Evolutionary conservation across 2,888 invertebrate genomes (phyloP).

Genomic region (Lomographa bimaculata): DNA sequence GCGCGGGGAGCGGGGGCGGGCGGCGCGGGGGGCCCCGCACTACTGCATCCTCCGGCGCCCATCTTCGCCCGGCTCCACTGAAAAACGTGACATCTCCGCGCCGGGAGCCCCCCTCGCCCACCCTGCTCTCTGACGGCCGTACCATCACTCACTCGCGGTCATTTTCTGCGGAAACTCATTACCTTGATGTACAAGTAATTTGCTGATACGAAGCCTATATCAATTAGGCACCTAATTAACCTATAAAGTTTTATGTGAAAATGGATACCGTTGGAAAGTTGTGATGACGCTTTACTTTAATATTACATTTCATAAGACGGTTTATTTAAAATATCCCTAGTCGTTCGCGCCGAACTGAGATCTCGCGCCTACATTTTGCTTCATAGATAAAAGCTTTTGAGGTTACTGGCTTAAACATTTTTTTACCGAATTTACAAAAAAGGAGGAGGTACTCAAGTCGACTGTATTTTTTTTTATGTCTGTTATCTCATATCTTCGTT

Average conservation of each 20-base stretch:
- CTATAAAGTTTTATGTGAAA: constrained; percentile 10
- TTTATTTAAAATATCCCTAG: too few relatives aligned
- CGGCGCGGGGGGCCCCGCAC: constrained; percentile 59
- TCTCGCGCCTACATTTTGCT: too few relatives aligned
- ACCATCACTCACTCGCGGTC: constrained; percentile 54
- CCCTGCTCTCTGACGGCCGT: constrained; percentile 38
- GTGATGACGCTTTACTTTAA: too few relatives aligned
- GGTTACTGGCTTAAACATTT: too few relatives aligned
- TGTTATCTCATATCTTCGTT: too few relatives aligned
- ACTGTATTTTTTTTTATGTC: too few relatives aligned
- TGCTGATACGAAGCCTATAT: constrained; percentile 20
- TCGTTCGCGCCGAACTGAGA: too few relatives aligned
- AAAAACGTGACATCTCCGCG: constrained; percentile 73
- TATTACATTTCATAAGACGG: too few relatives aligned
- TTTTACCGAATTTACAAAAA: too few relatives aligned
- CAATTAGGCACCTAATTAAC: constrained; percentile 20
- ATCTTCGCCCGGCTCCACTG: constrained; percentile 67
- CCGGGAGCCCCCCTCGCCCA: constrained; percentile 42
- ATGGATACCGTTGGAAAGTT: neutral
- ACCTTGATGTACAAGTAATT: constrained; percentile 42
- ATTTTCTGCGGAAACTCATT: constrained; percentile 57
- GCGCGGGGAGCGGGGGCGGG: constrained; percentile 60
- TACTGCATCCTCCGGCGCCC: constrained; percentile 77
- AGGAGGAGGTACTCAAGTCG: too few relatives aligned
- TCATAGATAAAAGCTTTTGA: too few relatives aligned